Evolutionary conservation across 2,797 vertebrate genomes (phyloP).

Genomic region (Gephyroberyx darwinii): DNA sequence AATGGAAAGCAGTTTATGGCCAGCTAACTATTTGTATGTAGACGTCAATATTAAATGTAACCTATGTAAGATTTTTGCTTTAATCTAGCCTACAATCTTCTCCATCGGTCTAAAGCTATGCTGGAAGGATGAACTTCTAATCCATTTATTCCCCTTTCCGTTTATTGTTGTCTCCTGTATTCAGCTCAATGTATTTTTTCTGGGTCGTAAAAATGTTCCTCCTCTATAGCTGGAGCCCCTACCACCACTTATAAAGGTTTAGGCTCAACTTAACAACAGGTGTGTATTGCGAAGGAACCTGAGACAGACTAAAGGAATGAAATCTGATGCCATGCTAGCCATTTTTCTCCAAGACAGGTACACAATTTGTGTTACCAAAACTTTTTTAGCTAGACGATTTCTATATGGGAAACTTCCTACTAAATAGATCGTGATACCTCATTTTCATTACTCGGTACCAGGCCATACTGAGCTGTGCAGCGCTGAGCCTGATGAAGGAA

Average conservation of each 20-base stretch:
- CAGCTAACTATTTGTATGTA: slow-evolving; percentile 63
- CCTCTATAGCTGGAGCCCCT: neutral
- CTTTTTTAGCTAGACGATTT: no score
- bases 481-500: no score
- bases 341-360: no score
- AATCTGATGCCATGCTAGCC: no score
- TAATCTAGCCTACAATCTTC: slow-evolving; percentile 34
- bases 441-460: no score
- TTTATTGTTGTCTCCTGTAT: neutral
- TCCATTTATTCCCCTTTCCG: slow-evolving; percentile 19
- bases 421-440: no score
- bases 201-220: slow-evolving; percentile 2
- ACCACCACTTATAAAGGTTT: slow-evolving; percentile 7
- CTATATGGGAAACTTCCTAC: no score
- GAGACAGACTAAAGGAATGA: no score
- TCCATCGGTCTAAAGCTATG: slow-evolving; percentile 21
- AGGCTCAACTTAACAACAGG: slow-evolving; percentile 6
- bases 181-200: slow-evolving; percentile 1
- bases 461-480: no score
- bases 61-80: slow-evolving; percentile 39
- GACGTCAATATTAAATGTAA: slow-evolving; percentile 54
- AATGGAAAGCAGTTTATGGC: slow-evolving; percentile 65
- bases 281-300: neutral
- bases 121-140: slow-evolving; percentile 16
- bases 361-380: no score